A percentile compares a stretch with the other conserved stretches of the same genome.
Conservation (phyloP, 1,140 invertebrate genomes). For the Diorhabda sublineata region DNA sequence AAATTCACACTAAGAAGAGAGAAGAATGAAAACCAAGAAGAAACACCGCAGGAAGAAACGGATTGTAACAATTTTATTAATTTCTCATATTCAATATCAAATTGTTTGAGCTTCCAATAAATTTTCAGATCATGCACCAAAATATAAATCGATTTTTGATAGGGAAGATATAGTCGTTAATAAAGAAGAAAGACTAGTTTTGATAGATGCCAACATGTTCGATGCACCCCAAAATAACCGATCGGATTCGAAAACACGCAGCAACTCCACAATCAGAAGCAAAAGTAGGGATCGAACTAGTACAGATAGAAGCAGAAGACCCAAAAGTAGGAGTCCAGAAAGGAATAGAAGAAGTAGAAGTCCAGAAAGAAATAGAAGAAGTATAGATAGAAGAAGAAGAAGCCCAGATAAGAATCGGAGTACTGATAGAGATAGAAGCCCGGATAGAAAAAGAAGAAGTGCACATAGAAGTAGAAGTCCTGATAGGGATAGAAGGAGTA, state of each 20-base stretch:
- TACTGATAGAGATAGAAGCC: background rate
- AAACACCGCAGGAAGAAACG: no score
- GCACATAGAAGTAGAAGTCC: background rate
- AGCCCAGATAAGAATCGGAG: background rate
- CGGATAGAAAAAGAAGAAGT: background rate
- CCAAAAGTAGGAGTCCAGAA: background rate
- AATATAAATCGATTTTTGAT: constrained; percentile 3
- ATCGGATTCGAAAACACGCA: background rate
- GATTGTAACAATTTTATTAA: no score
- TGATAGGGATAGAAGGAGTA: background rate
- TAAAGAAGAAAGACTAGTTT: constrained; percentile 1
- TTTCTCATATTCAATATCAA: background rate
- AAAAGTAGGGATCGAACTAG: background rate
- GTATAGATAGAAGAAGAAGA: background rate
- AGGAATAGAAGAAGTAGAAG: background rate
- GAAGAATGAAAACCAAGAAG: no score
- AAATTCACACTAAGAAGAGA: no score
- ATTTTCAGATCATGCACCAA: constrained; percentile 3
- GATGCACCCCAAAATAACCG: background rate
- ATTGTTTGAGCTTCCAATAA: background rate
- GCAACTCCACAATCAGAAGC: background rate
- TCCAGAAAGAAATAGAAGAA: constrained; percentile 3
- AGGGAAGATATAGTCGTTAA: background rate
- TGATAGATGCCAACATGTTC: background rate
- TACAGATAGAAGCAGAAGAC: background rate